Evolutionary conservation across 1,140 invertebrate genomes (phyloP).

Genomic region (Asbolus verrucosus): DNA sequence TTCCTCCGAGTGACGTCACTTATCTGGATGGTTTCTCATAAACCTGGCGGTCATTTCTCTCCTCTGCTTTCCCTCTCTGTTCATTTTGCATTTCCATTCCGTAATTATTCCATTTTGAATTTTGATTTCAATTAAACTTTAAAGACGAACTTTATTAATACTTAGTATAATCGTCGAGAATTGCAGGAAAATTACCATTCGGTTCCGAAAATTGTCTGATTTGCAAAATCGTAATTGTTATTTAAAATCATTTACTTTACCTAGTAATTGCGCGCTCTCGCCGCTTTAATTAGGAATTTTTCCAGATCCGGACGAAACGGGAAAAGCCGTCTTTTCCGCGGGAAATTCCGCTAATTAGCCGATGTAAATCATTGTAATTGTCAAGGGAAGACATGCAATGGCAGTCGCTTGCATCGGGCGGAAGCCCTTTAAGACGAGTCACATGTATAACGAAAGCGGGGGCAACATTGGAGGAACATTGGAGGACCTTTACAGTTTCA

Average conservation of each 20-base stretch:
- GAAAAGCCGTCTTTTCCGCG: background rate
- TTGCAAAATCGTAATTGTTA: conserved; percentile 43
- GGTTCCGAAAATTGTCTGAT: conserved; percentile 32
- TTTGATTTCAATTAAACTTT: conserved; percentile 52
- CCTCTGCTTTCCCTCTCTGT: conserved; percentile 23
- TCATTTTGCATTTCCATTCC: conserved; percentile 47
- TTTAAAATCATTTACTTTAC: conserved; percentile 44
- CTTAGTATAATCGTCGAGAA: conserved; percentile 43
- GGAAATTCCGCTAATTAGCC: conserved; percentile 20
- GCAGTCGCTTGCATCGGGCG: conserved; percentile 12
- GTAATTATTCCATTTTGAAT: conserved; percentile 51
- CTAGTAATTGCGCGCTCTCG: conserved; percentile 1
- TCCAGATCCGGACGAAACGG: too few relatives aligned
- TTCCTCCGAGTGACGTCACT: conserved; percentile 45
- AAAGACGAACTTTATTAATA: conserved; percentile 49
- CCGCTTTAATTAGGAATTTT: conserved; percentile 29
- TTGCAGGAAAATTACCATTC: conserved; percentile 39
- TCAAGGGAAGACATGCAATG: conserved; percentile 28
- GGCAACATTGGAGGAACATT: conserved; percentile 46
- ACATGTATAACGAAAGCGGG: conserved; percentile 43
- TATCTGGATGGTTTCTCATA: conserved; percentile 47
- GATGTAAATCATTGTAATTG: conserved; percentile 20
- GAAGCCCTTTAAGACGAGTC: conserved; percentile 23
- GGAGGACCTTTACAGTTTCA: conserved; percentile 50
- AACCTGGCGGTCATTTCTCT: conserved; percentile 45